Evolutionary conservation across 2,888 invertebrate species (phyloP).

Genomic region (Sepiola atlantica): DNA sequence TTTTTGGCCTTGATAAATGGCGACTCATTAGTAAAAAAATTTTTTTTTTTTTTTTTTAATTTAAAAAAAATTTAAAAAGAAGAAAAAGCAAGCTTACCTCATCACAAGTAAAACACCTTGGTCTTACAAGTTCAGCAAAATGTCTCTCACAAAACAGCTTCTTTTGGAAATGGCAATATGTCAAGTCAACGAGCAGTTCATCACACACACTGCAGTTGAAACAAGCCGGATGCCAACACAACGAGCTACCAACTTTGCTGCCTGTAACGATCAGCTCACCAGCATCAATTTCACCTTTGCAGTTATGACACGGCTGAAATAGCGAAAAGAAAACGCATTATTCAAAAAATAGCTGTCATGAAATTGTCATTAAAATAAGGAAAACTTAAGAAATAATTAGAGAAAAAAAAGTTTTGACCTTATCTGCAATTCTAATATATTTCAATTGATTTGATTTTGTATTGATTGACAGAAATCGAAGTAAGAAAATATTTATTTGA

Average conservation of each 20-base stretch:
- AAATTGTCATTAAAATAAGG: neutral
- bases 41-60: neutral
- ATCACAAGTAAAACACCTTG: conserved; percentile 96
- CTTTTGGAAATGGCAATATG: conserved; percentile 91
- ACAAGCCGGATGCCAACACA: conserved; percentile 92
- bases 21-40: neutral
- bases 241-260: conserved; percentile 84
- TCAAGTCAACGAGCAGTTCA: conserved; percentile 95
- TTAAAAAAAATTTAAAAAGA: neutral
- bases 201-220: conserved; percentile 91
- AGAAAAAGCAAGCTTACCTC: conserved; percentile 84
- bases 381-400: neutral
- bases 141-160: conserved; percentile 95
- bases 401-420: neutral
- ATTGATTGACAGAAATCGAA: neutral
- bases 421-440: neutral
- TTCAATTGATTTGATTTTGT: neutral
- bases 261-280: conserved; percentile 90
- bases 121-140: conserved; percentile 95
- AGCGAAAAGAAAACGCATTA: neutral
- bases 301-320: conserved; percentile 86
- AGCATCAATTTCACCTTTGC: conserved; percentile 85
- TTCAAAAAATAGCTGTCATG: neutral
- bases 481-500: neutral
- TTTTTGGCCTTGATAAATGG: neutral